These are phyloP conservation scores for Zingel zingel DNA, from an alignment of 2,113 vertebrate species.

Conservation along the genomic window DNA sequence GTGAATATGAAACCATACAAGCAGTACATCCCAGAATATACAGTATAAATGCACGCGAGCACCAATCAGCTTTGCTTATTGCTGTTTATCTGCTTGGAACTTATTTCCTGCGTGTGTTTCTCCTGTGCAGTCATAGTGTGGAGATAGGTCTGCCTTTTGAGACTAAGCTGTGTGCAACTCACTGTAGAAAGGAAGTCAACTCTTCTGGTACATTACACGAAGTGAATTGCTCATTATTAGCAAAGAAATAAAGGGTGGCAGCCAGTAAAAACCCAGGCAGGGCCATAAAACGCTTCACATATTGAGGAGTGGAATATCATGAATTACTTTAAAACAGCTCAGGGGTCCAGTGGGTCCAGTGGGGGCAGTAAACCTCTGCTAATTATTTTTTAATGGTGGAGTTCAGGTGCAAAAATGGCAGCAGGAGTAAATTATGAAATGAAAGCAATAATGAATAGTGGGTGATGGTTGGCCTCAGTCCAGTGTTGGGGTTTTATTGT, in stretches of 20 bases:
- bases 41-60: not conserved
- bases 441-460: constrained; percentile 16
- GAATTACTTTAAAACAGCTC: constrained; percentile 59
- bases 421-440: constrained; percentile 56
- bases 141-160: not conserved
- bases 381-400: constrained; percentile 66
- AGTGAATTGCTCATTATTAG: constrained; percentile 47
- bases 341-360: constrained; percentile 23
- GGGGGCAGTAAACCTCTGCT: constrained; percentile 38
- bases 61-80: not conserved
- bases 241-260: constrained; percentile 8
- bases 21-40: not conserved
- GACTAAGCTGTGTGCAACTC: constrained; percentile 1
- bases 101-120: not conserved
- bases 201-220: constrained; percentile 3
- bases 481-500: constrained; percentile 32
- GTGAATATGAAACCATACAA: not conserved
- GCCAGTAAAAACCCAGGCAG: constrained; percentile 38
- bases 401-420: constrained; percentile 63
- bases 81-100: not conserved
- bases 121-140: not conserved
- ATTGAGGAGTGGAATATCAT: constrained; percentile 58
- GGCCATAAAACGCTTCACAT: constrained; percentile 56
- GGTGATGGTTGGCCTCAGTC: constrained; percentile 33
- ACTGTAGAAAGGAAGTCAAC: constrained; percentile 16